Base-by-base conservation (phyloP, 2,113 vertebrate genomes). In the Larimichthys polyactis region DNA sequence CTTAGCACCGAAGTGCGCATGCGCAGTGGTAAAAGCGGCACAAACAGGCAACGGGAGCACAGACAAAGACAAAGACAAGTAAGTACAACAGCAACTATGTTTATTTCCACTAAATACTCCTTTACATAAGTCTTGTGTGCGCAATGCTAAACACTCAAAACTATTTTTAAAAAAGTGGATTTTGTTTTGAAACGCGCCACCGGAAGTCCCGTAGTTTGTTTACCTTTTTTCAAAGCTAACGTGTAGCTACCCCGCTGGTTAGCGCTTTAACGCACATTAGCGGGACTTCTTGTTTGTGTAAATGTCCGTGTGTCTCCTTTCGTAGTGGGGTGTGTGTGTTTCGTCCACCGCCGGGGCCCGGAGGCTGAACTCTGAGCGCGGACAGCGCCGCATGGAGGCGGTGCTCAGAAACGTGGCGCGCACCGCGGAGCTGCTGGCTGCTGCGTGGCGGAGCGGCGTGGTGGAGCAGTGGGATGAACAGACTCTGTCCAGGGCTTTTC, bases 381-480 rank as follows among this genome's bases (percentile, higher is more conserved):
- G 71, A 87, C 67, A 80, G 90, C 82, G 83, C 87, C 88, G 71
- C 84, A 95, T 95, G 95, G 97, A 98, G 82, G 59, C 57, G 0
- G 72, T 96, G 5, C 12, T 96, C 55, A 89, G 68, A 1, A 94
- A 96, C 3, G 2, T 96, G 40, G 84, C 90, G 15, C 91, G 91
- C 73, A 76, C 96, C 0, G 90, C 89, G 0, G 94, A 96, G 85
- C 91, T 99, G 0, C 72, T 99, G 24, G 94, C 93, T 0, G 95
- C 94, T 1, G 94, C 95, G 0, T 90, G 89, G 69, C 95, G 91
- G 0, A 95, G 95, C 0, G 1, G 63, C 0, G 51, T 57, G 22
- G 96, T 96, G n/a, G 36, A 82, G 32, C 84, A 80, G 27, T 99
- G 98, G 98, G 95, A 95, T n/a, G 1, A 73, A 0, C 36, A 59